Conservation (phyloP, 2,113 vertebrate genomes). For the Conger conger region DNA sequence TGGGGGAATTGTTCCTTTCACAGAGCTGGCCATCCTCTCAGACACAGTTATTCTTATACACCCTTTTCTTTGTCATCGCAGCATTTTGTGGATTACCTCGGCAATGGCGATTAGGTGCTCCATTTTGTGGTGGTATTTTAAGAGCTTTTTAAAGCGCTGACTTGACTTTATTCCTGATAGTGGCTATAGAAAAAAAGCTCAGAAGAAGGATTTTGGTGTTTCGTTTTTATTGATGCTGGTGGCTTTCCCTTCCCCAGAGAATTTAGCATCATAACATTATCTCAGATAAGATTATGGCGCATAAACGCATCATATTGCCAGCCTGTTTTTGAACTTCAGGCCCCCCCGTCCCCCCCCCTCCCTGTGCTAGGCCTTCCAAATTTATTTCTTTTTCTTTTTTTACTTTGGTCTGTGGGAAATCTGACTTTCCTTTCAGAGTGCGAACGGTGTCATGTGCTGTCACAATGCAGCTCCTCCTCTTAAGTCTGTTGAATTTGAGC, state of each 20-base stretch:
- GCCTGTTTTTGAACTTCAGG: neutral
- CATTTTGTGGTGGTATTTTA: slow-evolving; percentile 40
- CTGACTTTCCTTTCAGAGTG: neutral
- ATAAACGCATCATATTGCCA: slow-evolving; percentile 23
- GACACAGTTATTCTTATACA: slow-evolving; percentile 20
- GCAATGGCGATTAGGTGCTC: slow-evolving; percentile 34
- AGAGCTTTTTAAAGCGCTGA: slow-evolving; percentile 46
- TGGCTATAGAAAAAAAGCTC: slow-evolving; percentile 19
- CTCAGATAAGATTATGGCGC: slow-evolving; percentile 37
- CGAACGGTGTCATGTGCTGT: neutral
- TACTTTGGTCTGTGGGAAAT: neutral
- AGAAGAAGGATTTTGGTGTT: slow-evolving; percentile 14
- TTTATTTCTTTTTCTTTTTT: neutral
- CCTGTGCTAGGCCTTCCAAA: neutral
- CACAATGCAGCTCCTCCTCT: neutral
- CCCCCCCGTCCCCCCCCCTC: neutral
- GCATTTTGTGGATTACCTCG: slow-evolving; percentile 38
- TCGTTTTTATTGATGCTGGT: neutral
- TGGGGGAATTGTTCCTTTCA: neutral
- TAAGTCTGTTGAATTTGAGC: neutral
- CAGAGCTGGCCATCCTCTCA: neutral
- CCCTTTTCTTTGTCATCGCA: slow-evolving; percentile 40
- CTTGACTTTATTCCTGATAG: slow-evolving; percentile 29
- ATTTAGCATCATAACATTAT: slow-evolving; percentile 22
- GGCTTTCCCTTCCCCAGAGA: neutral